Conservation (phyloP, 35 echinoderm and acorn worm genomes). For the Hemicentrotus pulcherrimus region DNA sequence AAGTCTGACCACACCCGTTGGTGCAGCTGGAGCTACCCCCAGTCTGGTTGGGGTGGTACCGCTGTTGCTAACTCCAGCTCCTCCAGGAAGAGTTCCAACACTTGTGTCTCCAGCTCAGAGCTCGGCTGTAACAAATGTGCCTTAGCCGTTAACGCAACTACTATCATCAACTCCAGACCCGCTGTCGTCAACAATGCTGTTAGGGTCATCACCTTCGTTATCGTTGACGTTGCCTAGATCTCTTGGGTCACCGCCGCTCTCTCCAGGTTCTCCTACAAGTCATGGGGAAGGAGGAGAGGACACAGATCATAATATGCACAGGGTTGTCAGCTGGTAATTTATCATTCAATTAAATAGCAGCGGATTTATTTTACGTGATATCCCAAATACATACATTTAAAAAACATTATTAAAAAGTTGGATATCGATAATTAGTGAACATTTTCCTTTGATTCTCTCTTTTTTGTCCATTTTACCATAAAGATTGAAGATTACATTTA, state of each 20-base stretch:
- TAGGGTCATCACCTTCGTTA: background rate
- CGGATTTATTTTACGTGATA: background rate
- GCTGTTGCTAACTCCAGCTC: background rate
- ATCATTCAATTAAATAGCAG: background rate
- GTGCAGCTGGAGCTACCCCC: background rate
- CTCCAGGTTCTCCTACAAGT: slow-evolving; percentile 22
- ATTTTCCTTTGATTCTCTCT: too few relatives aligned
- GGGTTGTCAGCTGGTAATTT: slow-evolving; percentile 60
- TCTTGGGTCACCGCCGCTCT: slow-evolving; percentile 15
- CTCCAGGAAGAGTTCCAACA: background rate
- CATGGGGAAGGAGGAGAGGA: slow-evolving; percentile 7
- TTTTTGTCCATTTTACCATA: too few relatives aligned
- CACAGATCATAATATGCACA: slow-evolving; percentile 41
- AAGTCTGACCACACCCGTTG: background rate
- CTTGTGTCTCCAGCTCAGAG: background rate
- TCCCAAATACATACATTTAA: too few relatives aligned
- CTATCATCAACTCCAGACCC: background rate
- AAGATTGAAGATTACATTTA: too few relatives aligned
- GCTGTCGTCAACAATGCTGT: background rate
- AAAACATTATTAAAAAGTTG: too few relatives aligned
- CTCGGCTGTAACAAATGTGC: background rate
- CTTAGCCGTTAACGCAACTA: background rate
- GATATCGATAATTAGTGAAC: too few relatives aligned
- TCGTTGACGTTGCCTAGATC: background rate
- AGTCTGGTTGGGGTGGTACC: background rate